Base-by-base conservation (phyloP, 1,140 invertebrate species). In the Manduca sexta region DNA sequence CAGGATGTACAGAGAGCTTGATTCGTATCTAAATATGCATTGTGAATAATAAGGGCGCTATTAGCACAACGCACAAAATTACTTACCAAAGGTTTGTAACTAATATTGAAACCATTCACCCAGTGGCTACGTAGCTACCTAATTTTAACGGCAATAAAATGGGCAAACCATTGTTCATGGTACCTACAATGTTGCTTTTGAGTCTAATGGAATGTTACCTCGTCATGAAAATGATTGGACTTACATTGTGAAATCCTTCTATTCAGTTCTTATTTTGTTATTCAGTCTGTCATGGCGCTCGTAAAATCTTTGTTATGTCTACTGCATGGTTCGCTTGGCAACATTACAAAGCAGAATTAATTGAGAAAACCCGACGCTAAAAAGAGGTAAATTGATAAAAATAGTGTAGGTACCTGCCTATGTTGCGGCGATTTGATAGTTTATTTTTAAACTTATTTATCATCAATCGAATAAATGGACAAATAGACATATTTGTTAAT, bases 91-190 rank as follows among this genome's bases (percentile, higher is more conserved):
- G 13, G 16, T 8, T 40, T 40, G 51, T 57, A 51, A 69, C 56
- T 64, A 59, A 65, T 69, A 60, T 59, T 57, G 60, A 67, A 71
- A 71, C 64, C 66, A 69, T 60, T 51, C 63, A 57, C 57, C 60
- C 37, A 11, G 26, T 30, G 43, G 37, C 49, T 31, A 16, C 31
- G n/a, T 33, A 40, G 42, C 31, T 53, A 38, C 37, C 37, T 38
- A 13, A 45, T 39, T 0, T 49, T 39, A 16, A 8, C n/a, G n/a
- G 12, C 13, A 52, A 46, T 18, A 42, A 52, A 37, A 18, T 31
- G 13, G 11, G 8, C 7, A 17, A 33, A 30, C 6, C 33, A 38
- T 5, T 5, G 21, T n/a, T n/a, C n/a, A n/a, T n/a, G n/a, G n/a
- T n/a, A n/a, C n/a, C n/a, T 26, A 26, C 4, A 5, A 26, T 8